These are phyloP conservation scores for Xanthorhoe spadicearia DNA, from an alignment of 2,888 invertebrate species.

Conservation along the genomic window DNA sequence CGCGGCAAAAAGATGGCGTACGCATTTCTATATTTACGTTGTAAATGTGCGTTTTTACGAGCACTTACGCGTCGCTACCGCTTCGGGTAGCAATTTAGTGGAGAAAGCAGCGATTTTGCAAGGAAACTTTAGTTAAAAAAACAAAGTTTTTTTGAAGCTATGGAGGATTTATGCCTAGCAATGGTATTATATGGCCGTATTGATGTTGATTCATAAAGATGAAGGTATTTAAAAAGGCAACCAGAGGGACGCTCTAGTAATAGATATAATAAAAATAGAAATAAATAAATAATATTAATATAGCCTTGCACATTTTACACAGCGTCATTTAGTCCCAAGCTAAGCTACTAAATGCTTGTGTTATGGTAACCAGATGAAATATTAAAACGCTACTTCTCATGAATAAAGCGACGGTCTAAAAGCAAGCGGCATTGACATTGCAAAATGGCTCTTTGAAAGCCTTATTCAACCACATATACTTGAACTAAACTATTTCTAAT, in stretches of 20 bases:
- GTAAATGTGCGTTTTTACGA: constrained; percentile 78
- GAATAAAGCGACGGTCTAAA: constrained; percentile 28
- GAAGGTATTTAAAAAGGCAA: too few relatives aligned
- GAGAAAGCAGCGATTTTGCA: constrained; percentile 47
- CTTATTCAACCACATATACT: constrained; percentile 59
- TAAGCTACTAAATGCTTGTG: too few relatives aligned
- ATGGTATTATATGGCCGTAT: too few relatives aligned
- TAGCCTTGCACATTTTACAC: too few relatives aligned
- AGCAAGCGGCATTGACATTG: constrained; percentile 63
- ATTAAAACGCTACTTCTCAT: constrained; percentile 30
- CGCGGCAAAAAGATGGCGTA: constrained; percentile 58
- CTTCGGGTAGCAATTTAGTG: constrained; percentile 34
- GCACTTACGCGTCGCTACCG: constrained; percentile 64
- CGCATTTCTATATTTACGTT: constrained; percentile 79
- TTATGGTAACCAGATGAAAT: too few relatives aligned
- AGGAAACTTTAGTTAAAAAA: background rate
- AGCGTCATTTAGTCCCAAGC: too few relatives aligned
- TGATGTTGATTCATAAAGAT: too few relatives aligned
- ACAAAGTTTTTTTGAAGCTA: background rate
- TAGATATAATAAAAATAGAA: too few relatives aligned
- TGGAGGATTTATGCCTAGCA: too few relatives aligned
- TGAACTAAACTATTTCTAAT: constrained; percentile 56
- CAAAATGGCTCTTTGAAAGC: constrained; percentile 65
- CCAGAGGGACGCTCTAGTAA: too few relatives aligned
- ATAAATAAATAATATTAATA: too few relatives aligned